Conservation (phyloP, 2,888 invertebrate genomes). For the Oxycera nigricornis region DNA sequence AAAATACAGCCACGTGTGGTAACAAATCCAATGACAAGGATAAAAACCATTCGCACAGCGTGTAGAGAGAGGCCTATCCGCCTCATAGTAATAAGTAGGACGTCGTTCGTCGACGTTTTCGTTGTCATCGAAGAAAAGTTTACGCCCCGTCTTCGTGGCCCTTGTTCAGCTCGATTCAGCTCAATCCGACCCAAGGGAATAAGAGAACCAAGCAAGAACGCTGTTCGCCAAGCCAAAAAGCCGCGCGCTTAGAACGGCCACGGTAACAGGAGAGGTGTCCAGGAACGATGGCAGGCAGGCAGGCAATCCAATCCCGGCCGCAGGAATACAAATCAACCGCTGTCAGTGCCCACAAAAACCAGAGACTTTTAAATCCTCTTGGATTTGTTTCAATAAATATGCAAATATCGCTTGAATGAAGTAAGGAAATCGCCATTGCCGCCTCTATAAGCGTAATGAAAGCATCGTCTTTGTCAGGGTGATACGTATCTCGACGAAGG, state of each 20-base stretch:
- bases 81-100: slow-evolving; percentile 9
- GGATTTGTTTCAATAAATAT: slow-evolving; percentile 62
- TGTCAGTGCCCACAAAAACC: slow-evolving; percentile 46
- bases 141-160: neutral
- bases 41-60: slow-evolving; percentile 31
- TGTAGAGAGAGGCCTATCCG: neutral
- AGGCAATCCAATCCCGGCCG: slow-evolving; percentile 7
- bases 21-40: slow-evolving; percentile 38
- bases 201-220: neutral
- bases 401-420: slow-evolving; percentile 53
- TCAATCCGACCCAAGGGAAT: slow-evolving; percentile 17
- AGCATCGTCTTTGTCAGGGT: neutral
- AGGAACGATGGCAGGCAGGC: neutral
- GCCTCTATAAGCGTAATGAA: slow-evolving; percentile 15
- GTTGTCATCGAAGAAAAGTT: slow-evolving; percentile 13
- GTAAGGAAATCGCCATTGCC: slow-evolving; percentile 29
- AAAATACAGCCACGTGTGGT: slow-evolving; percentile 47
- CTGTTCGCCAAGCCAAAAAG: neutral
- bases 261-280: neutral
- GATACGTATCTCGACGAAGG: slow-evolving; percentile 1
- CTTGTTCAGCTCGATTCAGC: neutral
- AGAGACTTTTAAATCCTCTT: slow-evolving; percentile 56
- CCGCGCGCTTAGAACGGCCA: neutral
- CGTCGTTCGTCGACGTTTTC: neutral
- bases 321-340: slow-evolving; percentile 36